These are phyloP conservation scores for Martes flavigula DNA, from an alignment of 2,797 vertebrate species.

Conservation along the genomic window DNA sequence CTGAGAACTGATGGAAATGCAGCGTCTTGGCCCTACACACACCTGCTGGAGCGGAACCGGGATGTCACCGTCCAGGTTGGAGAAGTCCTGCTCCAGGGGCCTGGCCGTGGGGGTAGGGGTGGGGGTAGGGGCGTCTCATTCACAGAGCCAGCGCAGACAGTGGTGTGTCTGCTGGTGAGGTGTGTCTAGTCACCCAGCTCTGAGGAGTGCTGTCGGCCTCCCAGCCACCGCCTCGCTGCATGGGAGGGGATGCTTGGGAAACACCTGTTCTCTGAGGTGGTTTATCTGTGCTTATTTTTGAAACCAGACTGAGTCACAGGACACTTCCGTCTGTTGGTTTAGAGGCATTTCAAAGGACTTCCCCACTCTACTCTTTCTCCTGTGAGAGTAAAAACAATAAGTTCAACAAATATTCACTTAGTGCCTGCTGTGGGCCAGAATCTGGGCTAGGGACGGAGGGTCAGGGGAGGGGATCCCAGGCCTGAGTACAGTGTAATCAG, in stretches of 20 bases:
- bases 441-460: background rate
- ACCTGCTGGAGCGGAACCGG: accelerated
- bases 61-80: accelerated
- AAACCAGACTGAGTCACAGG: background rate
- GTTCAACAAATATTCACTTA: background rate
- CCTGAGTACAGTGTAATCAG: accelerated
- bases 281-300: background rate
- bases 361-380: background rate
- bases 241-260: background rate
- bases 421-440: background rate
- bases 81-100: too few species aligned
- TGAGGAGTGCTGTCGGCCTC: accelerated
- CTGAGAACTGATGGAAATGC: background rate
- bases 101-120: accelerated
- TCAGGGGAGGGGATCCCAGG: background rate
- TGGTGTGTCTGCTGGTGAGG: background rate
- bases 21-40: accelerated
- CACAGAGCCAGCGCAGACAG: accelerated
- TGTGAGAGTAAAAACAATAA: background rate
- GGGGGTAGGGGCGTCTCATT: accelerated
- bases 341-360: background rate
- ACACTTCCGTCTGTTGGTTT: background rate
- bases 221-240: background rate
- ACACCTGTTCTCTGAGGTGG: background rate
- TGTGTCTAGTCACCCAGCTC: background rate